These are phyloP conservation scores for Drosophila nannoptera DNA, from an alignment of 1,140 invertebrate species.

Conservation along the genomic window DNA sequence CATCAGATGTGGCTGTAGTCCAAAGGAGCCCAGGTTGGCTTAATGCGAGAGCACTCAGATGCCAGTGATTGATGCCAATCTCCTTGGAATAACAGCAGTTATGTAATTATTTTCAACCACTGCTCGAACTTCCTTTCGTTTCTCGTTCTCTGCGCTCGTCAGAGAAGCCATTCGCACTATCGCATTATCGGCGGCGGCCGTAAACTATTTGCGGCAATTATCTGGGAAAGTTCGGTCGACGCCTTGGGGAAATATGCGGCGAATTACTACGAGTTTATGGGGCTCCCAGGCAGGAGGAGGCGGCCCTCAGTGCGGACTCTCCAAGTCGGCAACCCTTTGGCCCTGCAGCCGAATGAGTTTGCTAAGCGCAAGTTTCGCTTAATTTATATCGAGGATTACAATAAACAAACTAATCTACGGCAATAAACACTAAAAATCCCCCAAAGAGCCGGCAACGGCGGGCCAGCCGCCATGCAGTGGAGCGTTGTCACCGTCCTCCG, in stretches of 20 bases:
- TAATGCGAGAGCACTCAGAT: too few species aligned
- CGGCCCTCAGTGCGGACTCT: background rate
- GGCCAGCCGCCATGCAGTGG: background rate
- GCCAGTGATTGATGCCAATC: too few species aligned
- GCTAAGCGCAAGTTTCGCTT: constrained; percentile 69
- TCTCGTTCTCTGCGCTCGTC: too few species aligned
- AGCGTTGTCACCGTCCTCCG: constrained; percentile 17
- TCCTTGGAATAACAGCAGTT: too few species aligned
- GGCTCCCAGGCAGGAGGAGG: background rate
- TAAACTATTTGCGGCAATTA: constrained; percentile 75
- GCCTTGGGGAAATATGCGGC: constrained; percentile 69
- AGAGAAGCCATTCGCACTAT: constrained; percentile 19
- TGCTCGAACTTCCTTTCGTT: too few species aligned
- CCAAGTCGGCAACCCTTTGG: constrained; percentile 51
- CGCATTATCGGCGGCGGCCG: constrained; percentile 63
- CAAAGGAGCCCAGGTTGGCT: too few species aligned
- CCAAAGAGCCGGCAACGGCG: constrained; percentile 57
- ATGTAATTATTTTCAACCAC: too few species aligned
- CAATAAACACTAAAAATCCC: constrained; percentile 78
- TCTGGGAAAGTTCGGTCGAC: constrained; percentile 57
- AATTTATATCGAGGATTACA: constrained; percentile 77
- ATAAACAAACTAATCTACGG: constrained; percentile 77
- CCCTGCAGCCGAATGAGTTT: constrained; percentile 48
- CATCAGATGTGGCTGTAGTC: background rate
- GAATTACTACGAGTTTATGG: constrained; percentile 61